Evolutionary conservation across 1,140 invertebrate species (phyloP).

Genomic region (Frieseomelitta varia): DNA sequence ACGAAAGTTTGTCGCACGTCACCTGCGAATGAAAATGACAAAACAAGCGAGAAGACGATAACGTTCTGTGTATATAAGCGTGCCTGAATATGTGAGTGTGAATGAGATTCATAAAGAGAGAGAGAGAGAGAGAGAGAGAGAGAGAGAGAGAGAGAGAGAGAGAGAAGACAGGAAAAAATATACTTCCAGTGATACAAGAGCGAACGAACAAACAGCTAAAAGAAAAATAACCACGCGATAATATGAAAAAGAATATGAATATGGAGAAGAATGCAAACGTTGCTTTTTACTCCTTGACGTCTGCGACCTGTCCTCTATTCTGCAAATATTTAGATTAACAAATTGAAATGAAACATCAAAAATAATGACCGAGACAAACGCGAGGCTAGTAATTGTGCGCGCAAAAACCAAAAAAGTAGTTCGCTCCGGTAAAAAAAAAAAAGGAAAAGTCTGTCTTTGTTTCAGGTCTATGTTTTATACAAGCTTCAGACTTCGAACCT

Average conservation of each 20-base stretch:
- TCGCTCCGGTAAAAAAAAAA: slow-evolving; percentile 9
- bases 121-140: too few species aligned
- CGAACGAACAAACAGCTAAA: background rate
- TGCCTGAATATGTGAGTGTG: slow-evolving; percentile 25
- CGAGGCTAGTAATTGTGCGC: slow-evolving; percentile 41
- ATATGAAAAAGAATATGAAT: background rate
- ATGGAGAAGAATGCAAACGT: background rate
- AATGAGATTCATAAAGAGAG: background rate
- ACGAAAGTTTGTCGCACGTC: background rate
- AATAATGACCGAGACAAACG: slow-evolving; percentile 17
- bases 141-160: background rate
- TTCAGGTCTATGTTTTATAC: background rate
- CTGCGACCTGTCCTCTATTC: background rate
- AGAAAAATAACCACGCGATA: background rate
- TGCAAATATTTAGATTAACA: background rate
- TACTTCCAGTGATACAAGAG: slow-evolving; percentile 22
- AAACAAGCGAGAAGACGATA: background rate
- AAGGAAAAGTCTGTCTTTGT: background rate
- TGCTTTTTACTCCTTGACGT: background rate
- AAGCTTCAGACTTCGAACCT: background rate
- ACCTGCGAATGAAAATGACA: background rate
- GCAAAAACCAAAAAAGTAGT: slow-evolving; percentile 36
- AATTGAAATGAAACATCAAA: background rate
- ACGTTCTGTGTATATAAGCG: slow-evolving; percentile 44
- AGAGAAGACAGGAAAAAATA: background rate